Conservation (phyloP, 2,888 invertebrate species). For the Mesoligia furuncula region DNA sequence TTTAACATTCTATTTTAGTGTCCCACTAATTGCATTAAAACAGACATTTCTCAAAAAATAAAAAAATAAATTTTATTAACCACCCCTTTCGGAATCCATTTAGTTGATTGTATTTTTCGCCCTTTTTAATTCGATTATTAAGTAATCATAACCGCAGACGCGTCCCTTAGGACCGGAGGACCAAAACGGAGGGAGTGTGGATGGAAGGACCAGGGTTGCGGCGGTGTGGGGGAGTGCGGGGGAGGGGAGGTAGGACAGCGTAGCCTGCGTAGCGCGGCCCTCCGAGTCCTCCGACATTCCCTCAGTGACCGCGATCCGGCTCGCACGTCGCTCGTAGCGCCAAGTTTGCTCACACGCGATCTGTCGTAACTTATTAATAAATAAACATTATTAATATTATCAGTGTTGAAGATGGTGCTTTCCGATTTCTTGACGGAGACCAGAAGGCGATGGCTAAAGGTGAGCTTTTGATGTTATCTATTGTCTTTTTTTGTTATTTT, state of each 20-base stretch:
- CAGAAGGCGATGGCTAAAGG: constrained; percentile 86
- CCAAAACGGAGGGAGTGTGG: constrained; percentile 8
- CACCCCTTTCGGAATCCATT: constrained; percentile 61
- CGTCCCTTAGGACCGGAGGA: constrained; percentile 46
- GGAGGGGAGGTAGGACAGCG: constrained; percentile 59
- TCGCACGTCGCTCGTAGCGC: constrained; percentile 68
- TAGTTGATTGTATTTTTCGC: constrained; percentile 64
- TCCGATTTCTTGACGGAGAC: constrained; percentile 87
- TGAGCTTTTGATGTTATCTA: constrained; percentile 61
- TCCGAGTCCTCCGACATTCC: constrained; percentile 72
- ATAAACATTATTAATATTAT: constrained; percentile 39
- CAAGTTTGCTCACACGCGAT: constrained; percentile 58
- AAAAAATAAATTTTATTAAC: constrained; percentile 32
- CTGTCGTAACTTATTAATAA: constrained; percentile 47
- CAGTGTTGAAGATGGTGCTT: constrained; percentile 80
- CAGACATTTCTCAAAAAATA: constrained; percentile 22
- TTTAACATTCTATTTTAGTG: constrained; percentile 12
- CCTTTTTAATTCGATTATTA: constrained; percentile 68
- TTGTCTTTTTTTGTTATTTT: constrained; percentile 6
- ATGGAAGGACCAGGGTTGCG: constrained; percentile 21
- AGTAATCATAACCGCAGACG: constrained; percentile 64
- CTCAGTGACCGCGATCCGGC: constrained; percentile 65
- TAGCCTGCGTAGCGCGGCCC: constrained; percentile 38
- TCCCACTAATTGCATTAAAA: constrained; percentile 54
- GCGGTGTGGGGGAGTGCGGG: constrained; percentile 40